Evolutionary conservation across 2,797 vertebrate genomes (phyloP).

Genomic region (Salarias fasciatus): DNA sequence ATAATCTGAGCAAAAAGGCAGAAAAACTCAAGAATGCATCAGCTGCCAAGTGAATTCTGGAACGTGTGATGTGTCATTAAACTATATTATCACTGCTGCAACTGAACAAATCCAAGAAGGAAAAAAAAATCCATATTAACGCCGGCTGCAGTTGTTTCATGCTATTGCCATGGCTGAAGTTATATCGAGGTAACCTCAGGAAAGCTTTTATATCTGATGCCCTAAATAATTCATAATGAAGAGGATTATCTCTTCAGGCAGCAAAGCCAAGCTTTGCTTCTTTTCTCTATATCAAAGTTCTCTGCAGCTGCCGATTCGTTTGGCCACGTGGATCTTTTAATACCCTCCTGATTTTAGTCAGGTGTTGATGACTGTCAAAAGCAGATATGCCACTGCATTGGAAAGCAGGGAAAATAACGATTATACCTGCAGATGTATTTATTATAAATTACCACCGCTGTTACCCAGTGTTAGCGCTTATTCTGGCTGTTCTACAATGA

Average conservation of each 20-base stretch:
- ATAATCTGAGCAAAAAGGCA: slow-evolving; percentile 1
- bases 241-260: slow-evolving; percentile 3
- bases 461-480: too few relatives aligned
- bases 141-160: neutral
- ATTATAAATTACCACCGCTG: too few relatives aligned
- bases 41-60: too few relatives aligned
- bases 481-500: neutral
- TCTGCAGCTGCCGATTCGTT: too few relatives aligned
- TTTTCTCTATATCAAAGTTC: neutral
- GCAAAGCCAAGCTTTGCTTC: neutral
- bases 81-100: neutral
- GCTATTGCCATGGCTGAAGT: neutral
- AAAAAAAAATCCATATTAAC: neutral
- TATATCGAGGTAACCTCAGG: neutral
- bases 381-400: too few relatives aligned
- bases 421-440: too few relatives aligned
- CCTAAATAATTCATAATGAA: slow-evolving; percentile 8
- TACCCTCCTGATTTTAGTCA: neutral
- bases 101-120: neutral
- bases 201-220: neutral
- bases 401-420: too few relatives aligned
- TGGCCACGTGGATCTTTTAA: too few relatives aligned
- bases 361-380: neutral
- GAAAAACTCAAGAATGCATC: neutral
- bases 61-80: neutral